Evolutionary conservation across 1,140 invertebrate genomes (phyloP), one percentile per base, ranked within the genome.

Genomic region (Bombus confusus): DNA sequence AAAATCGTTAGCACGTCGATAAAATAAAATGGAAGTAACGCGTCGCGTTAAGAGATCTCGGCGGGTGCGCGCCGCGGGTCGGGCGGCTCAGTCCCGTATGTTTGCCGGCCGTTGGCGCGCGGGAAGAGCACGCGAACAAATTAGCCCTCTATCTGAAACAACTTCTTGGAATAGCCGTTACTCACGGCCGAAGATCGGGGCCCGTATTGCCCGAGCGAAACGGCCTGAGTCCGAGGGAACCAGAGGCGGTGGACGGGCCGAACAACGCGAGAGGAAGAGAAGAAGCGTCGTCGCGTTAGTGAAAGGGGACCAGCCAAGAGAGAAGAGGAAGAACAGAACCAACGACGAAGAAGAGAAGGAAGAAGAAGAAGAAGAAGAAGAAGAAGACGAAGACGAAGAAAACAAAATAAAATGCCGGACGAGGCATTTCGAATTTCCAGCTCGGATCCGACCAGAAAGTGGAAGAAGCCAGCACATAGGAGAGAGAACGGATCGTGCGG

Each of bases 131-230:
- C 91, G 91, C 89, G 93, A 93, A 94, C 93, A 93, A 95, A 95
- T 95, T 94, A 94, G 94, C 93, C 93, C 91, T 92, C 93, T 94
- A 94, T 94, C 93, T 94, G 93, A 95, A 95, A 95, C 94, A 94
- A 95, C 93, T 95, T 94, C 93, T 94, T 90, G 93, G 94, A 95
- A 95, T 94, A 94, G 94, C 92, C 94, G 94, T 95, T 94, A 94
- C 93, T 94, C 93, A 94, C 93, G 92, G 90, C 88, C 88, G 88
- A 90, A 91, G 88, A 87, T 89, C 81, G 85, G 89, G 86, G 47
- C 80, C 87, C 87, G 83, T 85, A 85, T 83, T 86, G 87, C 68
- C 73, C 82, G 83, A 75, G 66, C 87, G 81, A 88, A 89, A 88
- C 87, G 84, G 82, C 84, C 74, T 52, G 71, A n/a, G 73, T 83